phyloP scores from a whole-genome alignment of 2,113 vertebrate species.

The Rhinolophus ferrumequinum region DNA sequence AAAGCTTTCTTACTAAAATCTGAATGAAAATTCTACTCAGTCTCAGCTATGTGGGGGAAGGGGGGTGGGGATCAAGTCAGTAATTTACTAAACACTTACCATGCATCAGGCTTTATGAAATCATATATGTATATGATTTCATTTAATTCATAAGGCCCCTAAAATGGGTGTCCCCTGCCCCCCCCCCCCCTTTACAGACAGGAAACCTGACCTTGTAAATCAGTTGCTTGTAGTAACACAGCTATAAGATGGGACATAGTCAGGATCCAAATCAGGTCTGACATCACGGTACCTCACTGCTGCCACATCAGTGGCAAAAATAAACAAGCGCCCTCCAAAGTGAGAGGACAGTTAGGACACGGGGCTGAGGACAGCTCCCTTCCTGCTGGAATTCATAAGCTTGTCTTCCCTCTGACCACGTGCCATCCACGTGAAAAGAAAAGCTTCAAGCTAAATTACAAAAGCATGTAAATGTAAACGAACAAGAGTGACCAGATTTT shows the following conservation, averaged over 20 bases:
- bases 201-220: not conserved
- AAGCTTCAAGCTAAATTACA: not conserved
- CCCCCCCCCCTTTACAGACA: not conserved
- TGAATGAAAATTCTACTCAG: constrained; percentile 13
- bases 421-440: not conserved
- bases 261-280: not conserved
- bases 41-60: not conserved
- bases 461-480: not conserved
- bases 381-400: not conserved
- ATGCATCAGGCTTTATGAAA: not conserved
- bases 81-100: not conserved
- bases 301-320: not conserved
- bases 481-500: not conserved
- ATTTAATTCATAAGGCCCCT: not conserved
- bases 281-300: not conserved
- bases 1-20: constrained; percentile 35
- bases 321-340: not conserved
- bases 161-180: not conserved
- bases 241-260: not conserved
- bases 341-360: not conserved
- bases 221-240: not conserved
- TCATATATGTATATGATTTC: not conserved
- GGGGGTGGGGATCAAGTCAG: not conserved
- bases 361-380: not conserved
- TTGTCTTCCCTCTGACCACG: not conserved